phyloP scores from a whole-genome alignment of 2,888 invertebrate genomes.

The Thyatira batis region DNA sequence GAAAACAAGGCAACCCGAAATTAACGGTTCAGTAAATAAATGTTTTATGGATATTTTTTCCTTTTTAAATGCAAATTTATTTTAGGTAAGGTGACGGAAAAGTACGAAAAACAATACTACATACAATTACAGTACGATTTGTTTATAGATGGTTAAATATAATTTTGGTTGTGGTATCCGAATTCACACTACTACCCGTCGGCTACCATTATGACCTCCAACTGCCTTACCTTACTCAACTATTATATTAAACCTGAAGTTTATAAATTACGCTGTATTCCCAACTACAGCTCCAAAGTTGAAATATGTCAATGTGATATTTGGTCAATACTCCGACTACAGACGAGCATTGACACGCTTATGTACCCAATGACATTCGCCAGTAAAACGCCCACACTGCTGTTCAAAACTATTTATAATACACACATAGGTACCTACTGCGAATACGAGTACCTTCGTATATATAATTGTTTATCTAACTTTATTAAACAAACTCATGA shows the following conservation, averaged over 20 bases:
- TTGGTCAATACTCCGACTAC: slow-evolving; percentile 11
- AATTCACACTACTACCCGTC: no score
- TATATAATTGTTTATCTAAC: slow-evolving; percentile 41
- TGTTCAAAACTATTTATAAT: slow-evolving; percentile 14
- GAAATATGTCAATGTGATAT: not conserved
- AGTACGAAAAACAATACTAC: slow-evolving; percentile 21
- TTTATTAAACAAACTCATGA: slow-evolving; percentile 42
- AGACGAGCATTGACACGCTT: slow-evolving; percentile 26
- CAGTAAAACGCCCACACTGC: slow-evolving; percentile 22
- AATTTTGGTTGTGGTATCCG: no score
- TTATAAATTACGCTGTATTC: not conserved
- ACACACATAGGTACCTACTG: slow-evolving; percentile 1
- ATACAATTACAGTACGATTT: slow-evolving; percentile 8
- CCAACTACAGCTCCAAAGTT: not conserved
- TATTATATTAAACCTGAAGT: not conserved
- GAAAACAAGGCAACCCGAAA: slow-evolving; percentile 41
- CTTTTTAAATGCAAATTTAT: slow-evolving; percentile 53
- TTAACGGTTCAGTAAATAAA: slow-evolving; percentile 44
- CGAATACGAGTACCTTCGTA: slow-evolving; percentile 4
- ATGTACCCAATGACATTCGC: slow-evolving; percentile 24
- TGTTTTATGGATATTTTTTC: slow-evolving; percentile 53
- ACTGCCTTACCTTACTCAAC: slow-evolving; percentile 1
- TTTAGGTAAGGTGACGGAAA: slow-evolving; percentile 25
- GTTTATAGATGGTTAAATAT: no score
- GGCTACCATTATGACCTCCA: not conserved